Percentiles rank a stretch among this genome's conserved stretches.
Conservation (phyloP, 2,797 vertebrate genomes). For the Tangara arthus region DNA sequence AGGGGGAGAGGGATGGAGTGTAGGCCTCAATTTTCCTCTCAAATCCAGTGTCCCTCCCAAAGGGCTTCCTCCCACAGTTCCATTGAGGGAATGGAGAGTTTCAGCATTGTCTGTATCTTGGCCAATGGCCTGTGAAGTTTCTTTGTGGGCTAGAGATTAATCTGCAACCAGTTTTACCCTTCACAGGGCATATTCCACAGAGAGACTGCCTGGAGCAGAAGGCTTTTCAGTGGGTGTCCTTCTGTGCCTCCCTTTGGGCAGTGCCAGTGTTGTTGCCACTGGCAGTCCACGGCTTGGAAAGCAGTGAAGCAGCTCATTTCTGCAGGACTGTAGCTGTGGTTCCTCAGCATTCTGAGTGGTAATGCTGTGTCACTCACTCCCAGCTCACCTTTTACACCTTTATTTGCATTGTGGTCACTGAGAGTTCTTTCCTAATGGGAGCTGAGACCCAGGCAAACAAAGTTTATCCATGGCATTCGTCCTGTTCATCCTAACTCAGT, state of each 20-base stretch:
- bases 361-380: not conserved
- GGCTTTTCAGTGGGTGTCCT: not conserved
- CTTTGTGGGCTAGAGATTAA: not conserved
- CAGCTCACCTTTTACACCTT: not conserved
- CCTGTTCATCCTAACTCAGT: not conserved
- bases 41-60: not conserved
- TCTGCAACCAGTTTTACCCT: not conserved
- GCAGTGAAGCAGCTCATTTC: not conserved
- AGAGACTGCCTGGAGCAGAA: not conserved
- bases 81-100: not conserved
- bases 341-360: not conserved
- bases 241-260: not conserved
- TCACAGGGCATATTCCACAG: not conserved
- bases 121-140: not conserved
- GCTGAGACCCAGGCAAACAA: not conserved
- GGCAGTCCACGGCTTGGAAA: not conserved
- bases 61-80: not conserved
- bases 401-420: not conserved
- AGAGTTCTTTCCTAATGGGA: not conserved
- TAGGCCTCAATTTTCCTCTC: not conserved
- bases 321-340: not conserved
- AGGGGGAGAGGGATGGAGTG: not conserved
- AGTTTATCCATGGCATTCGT: not conserved
- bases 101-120: not conserved
- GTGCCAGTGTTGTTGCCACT: not conserved